Evolutionary conservation across 2,888 invertebrate genomes (phyloP), one percentile per base, ranked within the genome.

Genomic region (Leptinotarsa juncta): DNA sequence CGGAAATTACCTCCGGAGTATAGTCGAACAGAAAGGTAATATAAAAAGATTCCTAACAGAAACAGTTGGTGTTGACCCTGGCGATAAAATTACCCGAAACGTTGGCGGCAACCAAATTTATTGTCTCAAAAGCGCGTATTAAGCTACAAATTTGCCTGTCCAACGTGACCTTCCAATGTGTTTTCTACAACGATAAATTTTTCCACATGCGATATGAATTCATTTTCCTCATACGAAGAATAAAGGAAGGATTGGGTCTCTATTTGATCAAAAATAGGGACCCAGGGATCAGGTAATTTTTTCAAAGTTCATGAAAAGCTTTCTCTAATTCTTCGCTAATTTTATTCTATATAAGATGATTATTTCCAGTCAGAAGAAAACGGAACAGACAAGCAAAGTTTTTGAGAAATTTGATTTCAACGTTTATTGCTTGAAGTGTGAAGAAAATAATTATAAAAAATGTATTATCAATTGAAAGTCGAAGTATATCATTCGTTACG

Each of bases 61-160:
- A 23, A 57, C 20, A 20, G 20, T 26, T 57, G 18, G 14, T 5
- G 23, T 20, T 12, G 20, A 57, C 57, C 20, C 57, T 23, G 57
- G 15, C 3, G 20, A 57, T 57, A 15, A 57, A 57, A 26, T 26
- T 26, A 14, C 57, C 23, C 57, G 15, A 57, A 57, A 14, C 20
- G 57, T 2, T 57, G 57, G 15, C 18, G 57, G 57, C 57, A 14
- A 57, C 57, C 12, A 57, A 26, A 57, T 57, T 57, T 16, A 57
- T 57, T 57, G 57, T 57, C 57, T 26, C 4, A 5, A 12, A 16
- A 57, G 57, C 57, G 23, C 20, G 57, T 57, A 20, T 23, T 23
- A 57, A 26, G 14, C 57, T 23, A 57, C 16, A 57, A 57, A 57
- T 57, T 57, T 23, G 15, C 12, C 57, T 57, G 57, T 57, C 57